Evolutionary conservation across 1,140 invertebrate species (phyloP).

Genomic region (Pogonus chalceus): DNA sequence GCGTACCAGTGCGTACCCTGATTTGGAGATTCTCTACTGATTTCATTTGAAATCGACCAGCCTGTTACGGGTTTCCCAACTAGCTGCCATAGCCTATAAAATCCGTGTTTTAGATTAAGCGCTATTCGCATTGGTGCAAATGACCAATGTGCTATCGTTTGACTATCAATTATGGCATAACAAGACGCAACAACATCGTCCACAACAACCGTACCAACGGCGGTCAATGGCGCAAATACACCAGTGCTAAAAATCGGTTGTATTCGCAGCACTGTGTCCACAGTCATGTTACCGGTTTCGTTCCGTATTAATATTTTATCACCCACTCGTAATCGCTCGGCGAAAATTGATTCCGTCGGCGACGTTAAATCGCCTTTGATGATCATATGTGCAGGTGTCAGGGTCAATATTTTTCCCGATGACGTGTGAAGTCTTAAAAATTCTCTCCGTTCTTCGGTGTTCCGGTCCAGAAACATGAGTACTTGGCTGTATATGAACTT

Average conservation of each 20-base stretch:
- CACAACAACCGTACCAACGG: conserved; percentile 77
- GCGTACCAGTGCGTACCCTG: conserved; percentile 70
- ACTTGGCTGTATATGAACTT: conserved; percentile 71
- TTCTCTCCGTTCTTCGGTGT: conserved; percentile 50
- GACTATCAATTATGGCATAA: conserved; percentile 83
- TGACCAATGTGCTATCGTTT: conserved; percentile 70
- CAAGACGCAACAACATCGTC: conserved; percentile 87
- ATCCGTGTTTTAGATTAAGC: conserved; percentile 34
- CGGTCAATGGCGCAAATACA: conserved; percentile 83
- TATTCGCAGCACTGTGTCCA: conserved; percentile 52
- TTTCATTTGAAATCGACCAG: conserved; percentile 15
- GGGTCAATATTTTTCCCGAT: conserved; percentile 55
- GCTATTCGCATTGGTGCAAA: conserved; percentile 67
- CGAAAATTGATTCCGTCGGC: conserved; percentile 41
- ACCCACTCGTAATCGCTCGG: conserved; percentile 42
- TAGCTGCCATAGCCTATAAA: conserved; percentile 30
- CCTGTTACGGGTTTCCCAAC: conserved; percentile 22
- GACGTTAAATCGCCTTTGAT: conserved; percentile 37
- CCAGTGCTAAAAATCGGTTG: conserved; percentile 51
- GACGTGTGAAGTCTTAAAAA: conserved; percentile 65
- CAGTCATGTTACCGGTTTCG: conserved; percentile 36
- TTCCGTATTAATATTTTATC: conserved; percentile 42
- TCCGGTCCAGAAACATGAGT: conserved; percentile 80
- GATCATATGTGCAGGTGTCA: conserved; percentile 75
- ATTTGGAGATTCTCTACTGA: conserved; percentile 17